Evolutionary conservation across 2,113 vertebrate genomes (phyloP).

Genomic region (Rhineura floridana): DNA sequence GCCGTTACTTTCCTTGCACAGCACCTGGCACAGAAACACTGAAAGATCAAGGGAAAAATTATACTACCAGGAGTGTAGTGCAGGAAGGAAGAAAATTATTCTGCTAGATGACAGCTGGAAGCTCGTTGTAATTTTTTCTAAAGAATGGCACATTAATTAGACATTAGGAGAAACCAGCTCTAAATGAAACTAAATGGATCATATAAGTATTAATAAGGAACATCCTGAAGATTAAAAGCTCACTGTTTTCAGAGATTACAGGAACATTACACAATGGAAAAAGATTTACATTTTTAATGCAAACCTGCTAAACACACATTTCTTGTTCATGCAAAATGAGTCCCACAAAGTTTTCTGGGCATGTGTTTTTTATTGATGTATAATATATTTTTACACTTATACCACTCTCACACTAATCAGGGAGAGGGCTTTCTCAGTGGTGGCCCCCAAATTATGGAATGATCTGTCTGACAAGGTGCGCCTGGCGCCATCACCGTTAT

Average conservation of each 20-base stretch:
- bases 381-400: not conserved
- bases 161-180: conserved; percentile 7
- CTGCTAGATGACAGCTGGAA: conserved; percentile 28
- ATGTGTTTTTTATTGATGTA: not conserved
- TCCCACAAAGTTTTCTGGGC: not conserved
- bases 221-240: conserved; percentile 22
- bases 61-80: not conserved
- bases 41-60: not conserved
- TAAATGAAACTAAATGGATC: conserved; percentile 26
- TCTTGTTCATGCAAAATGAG: not conserved
- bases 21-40: not conserved
- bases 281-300: not conserved
- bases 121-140: conserved; percentile 8
- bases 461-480: too few species aligned
- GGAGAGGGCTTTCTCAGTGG: too few species aligned
- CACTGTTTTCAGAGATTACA: not conserved
- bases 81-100: conserved; percentile 4
- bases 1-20: not conserved
- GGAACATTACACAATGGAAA: not conserved
- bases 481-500: too few species aligned
- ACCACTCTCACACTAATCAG: not conserved
- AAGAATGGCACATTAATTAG: conserved; percentile 32
- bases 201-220: conserved; percentile 42
- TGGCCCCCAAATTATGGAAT: too few species aligned
- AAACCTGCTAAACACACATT: not conserved